Evolutionary conservation across 2,113 vertebrate species (phyloP).

Genomic region (Chrysemys picta): DNA sequence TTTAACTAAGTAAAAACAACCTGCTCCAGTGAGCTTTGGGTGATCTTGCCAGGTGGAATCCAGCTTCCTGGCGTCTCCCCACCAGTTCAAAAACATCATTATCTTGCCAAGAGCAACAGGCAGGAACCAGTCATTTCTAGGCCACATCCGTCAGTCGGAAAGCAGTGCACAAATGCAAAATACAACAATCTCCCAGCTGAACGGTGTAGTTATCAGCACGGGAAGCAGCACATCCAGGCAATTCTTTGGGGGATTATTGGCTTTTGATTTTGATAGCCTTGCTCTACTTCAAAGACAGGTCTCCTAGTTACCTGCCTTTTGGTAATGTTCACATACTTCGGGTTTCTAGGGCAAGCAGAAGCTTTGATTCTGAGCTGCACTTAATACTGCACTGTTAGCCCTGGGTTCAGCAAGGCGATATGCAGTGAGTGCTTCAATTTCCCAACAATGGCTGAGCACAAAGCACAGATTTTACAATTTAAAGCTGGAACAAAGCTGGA

Average conservation of each 20-base stretch:
- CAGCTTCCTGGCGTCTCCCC: neutral
- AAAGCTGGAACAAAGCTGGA: constrained; percentile 50
- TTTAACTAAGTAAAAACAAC: neutral
- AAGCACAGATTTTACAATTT: constrained; percentile 42
- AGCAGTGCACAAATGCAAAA: neutral
- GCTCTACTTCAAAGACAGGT: neutral
- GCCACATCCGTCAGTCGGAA: neutral
- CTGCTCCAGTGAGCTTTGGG: neutral
- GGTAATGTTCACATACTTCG: neutral
- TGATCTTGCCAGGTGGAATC: rapidly evolving
- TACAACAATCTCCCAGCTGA: neutral
- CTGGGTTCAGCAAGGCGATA: constrained; percentile 38
- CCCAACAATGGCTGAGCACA: constrained; percentile 52
- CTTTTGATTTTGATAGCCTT: neutral
- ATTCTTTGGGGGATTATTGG: rapidly evolving
- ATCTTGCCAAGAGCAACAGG: neutral
- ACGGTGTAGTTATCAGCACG: rapidly evolving
- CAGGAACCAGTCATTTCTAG: constrained; percentile 20
- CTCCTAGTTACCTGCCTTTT: neutral
- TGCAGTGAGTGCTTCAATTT: constrained; percentile 52
- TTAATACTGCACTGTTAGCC: constrained; percentile 1
- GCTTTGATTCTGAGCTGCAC: constrained; percentile 18
- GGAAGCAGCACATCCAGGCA: neutral
- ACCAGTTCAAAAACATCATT: neutral
- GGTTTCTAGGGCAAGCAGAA: constrained; percentile 34